Evolutionary conservation across 2,888 invertebrate species (phyloP).

Genomic region (Elysia crispata): DNA sequence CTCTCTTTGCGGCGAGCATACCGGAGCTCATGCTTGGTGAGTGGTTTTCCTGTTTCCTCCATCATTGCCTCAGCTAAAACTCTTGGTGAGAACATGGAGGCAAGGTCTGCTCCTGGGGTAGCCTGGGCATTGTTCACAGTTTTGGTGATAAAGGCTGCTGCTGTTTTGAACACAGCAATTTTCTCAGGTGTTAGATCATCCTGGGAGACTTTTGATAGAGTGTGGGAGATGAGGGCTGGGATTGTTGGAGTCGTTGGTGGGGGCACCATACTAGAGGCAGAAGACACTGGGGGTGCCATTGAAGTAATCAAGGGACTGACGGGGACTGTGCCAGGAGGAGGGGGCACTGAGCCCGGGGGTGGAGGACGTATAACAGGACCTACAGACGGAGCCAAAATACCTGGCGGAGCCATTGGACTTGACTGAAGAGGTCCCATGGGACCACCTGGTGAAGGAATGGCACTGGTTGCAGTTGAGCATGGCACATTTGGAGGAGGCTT

Average conservation of each 20-base stretch:
- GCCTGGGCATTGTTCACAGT: conserved; percentile 48
- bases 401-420: conserved; percentile 29
- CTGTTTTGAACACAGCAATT: conserved; percentile 44
- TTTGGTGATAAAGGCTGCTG: conserved; percentile 46
- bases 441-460: conserved; percentile 25
- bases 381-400: conserved; percentile 23
- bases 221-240: conserved; percentile 45
- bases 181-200: conserved; percentile 43
- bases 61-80: conserved; percentile 49
- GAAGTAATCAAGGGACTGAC: conserved; percentile 28
- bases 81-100: conserved; percentile 46
- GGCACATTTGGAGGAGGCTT: conserved; percentile 43
- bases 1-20: conserved; percentile 36
- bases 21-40: conserved; percentile 32
- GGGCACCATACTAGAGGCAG: background rate
- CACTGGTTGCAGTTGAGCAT: conserved; percentile 1
- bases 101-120: conserved; percentile 42
- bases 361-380: conserved; percentile 40
- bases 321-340: conserved; percentile 41
- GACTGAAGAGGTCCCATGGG: conserved; percentile 19
- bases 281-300: background rate
- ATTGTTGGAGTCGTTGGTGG: conserved; percentile 26
- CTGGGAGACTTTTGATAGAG: conserved; percentile 37
- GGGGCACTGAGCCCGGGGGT: conserved; percentile 45
- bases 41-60: conserved; percentile 34